These are phyloP conservation scores for Pedionomus torquatus DNA, from an alignment of 2,113 vertebrate genomes.

Conservation along the genomic window DNA sequence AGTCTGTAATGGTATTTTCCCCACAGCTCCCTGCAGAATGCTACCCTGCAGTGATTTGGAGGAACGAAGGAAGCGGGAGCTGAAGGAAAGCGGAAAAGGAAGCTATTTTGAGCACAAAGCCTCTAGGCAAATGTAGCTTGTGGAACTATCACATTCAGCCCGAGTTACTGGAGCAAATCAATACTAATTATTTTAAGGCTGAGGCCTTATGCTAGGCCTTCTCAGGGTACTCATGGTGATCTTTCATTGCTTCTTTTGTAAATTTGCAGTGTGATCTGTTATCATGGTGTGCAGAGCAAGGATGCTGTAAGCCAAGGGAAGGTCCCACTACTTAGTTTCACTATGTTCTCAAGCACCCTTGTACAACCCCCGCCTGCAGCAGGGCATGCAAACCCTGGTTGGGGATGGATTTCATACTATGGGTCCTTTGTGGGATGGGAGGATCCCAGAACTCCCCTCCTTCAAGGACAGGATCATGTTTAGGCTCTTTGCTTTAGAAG, in stretches of 20 bases:
- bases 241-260: conserved; percentile 39
- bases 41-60: conserved; percentile 16
- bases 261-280: not conserved
- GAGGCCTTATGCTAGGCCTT: conserved; percentile 31
- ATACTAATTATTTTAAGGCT: conserved; percentile 73
- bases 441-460: not conserved
- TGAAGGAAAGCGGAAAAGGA: conserved; percentile 29
- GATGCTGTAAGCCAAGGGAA: not conserved
- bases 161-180: conserved; percentile 65
- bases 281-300: accelerated
- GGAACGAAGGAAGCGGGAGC: not conserved
- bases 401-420: not conserved
- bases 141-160: conserved; percentile 59
- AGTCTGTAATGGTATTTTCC: conserved; percentile 50
- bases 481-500: not conserved
- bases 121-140: conserved; percentile 54
- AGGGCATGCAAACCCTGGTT: not conserved
- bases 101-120: conserved; percentile 61
- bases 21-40: not conserved
- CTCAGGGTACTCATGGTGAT: conserved; percentile 26
- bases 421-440: not conserved
- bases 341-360: not conserved
- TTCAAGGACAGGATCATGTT: not conserved
- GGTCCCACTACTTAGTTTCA: not conserved
- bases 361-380: not conserved